phyloP scores from a whole-genome alignment of 2,113 vertebrate species.

The Mustela nigripes region DNA sequence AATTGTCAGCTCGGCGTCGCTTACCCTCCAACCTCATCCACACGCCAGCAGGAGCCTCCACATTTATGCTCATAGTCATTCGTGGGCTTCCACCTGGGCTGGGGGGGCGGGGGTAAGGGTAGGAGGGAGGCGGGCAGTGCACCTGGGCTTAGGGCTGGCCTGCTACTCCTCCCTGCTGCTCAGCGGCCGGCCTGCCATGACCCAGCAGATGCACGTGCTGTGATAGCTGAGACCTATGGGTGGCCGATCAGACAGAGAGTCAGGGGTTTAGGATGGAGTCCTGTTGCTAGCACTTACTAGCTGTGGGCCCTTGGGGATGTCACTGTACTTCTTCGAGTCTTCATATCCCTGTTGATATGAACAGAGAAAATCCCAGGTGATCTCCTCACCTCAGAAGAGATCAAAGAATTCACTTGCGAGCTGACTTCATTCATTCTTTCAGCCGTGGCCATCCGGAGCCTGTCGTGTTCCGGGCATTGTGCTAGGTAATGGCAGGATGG shows the following conservation, averaged over 20 bases:
- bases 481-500: background rate
- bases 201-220: background rate
- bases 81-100: background rate
- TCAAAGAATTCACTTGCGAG: background rate
- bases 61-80: background rate
- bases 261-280: background rate
- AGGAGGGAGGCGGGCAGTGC: rapidly evolving
- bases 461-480: background rate
- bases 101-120: rapidly evolving
- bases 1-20: constrained; percentile 57
- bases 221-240: background rate
- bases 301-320: background rate
- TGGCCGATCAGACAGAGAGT: background rate
- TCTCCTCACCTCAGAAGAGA: background rate
- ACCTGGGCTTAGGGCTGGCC: background rate
- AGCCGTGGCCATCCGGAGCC: background rate
- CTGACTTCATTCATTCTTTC: background rate
- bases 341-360: background rate
- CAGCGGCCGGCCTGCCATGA: rapidly evolving
- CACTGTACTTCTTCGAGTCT: background rate
- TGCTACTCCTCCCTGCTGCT: background rate
- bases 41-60: background rate
- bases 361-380: background rate
- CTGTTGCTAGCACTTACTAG: rapidly evolving
- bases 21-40: background rate